Evolutionary conservation across 2,888 invertebrate species (phyloP), one percentile per base, ranked within the genome.

Genomic region (Mythimna albipuncta): DNA sequence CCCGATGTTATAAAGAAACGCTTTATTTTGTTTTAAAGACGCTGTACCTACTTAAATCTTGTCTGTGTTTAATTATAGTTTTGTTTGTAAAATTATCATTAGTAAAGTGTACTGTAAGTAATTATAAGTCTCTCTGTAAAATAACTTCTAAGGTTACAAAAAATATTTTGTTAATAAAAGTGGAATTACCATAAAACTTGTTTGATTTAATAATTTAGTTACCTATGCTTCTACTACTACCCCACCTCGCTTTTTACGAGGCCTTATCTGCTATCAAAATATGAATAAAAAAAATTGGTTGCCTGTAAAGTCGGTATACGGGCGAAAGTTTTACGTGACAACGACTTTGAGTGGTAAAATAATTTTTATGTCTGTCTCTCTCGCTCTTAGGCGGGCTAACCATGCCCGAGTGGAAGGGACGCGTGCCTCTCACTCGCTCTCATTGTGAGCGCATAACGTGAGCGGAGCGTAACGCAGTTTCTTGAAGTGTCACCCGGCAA

Each of bases 1-100:
- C 71, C 38, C 9, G 71, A 66, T 61, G 75, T 57, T 69, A 82
- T 59, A 71, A 77, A 77, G 52, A 64, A 79, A 77, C 57, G 19
- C 11, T 69, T 54, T 64, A 32, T 59, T 74, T 79, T 73, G 79
- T 79, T 64, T 73, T 55, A 66, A 64, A 47, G n/a, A 59, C 35
- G 59, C 26, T 35, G n/a, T 52, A 58, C 26, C 0, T 58, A 67
- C 54, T 19, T 44, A 58, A 47, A 54, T 59, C 1, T 41, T 54
- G 21, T 38, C 47, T 50, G 21, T 59, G 11, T 64, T 41, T 50
- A 50, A 50, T 44, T 62, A 55, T 61, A 16, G 2, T 57, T 61
- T 50, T 38, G n/a, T 77, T 50, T 10, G 16, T 52, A 38, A 69
- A 59, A 61, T 74, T 19, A 38, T n/a, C 16, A 54, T 26, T 21